phyloP scores from a whole-genome alignment of 1,140 invertebrate genomes.

The Schlechtendalia chinensis region DNA sequence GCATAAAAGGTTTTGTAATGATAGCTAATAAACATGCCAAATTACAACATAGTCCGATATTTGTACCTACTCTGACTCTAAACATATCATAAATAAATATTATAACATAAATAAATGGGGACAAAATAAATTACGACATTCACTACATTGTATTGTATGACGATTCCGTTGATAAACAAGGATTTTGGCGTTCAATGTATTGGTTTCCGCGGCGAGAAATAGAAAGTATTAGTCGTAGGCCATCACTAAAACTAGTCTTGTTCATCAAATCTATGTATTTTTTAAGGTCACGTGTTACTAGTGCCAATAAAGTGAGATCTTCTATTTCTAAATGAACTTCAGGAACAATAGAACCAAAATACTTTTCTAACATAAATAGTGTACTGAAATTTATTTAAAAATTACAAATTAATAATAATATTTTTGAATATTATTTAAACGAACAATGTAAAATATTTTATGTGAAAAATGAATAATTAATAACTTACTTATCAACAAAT shows the following conservation, averaged over 20 bases:
- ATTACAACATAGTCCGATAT: constrained; percentile 84
- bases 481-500: constrained; percentile 82
- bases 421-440: too few relatives aligned
- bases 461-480: not conserved
- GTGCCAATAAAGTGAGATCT: constrained; percentile 75
- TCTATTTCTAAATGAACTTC: constrained; percentile 66
- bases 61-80: constrained; percentile 75
- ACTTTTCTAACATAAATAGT: constrained; percentile 83
- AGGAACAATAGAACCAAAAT: constrained; percentile 77
- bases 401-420: not conserved
- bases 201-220: constrained; percentile 94
- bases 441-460: not conserved
- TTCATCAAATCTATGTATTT: constrained; percentile 81
- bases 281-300: constrained; percentile 78
- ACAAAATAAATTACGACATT: constrained; percentile 53
- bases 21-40: constrained; percentile 78
- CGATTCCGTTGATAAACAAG: constrained; percentile 87
- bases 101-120: not conserved
- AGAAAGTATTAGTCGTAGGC: constrained; percentile 77
- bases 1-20: constrained; percentile 90
- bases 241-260: constrained; percentile 80
- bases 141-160: too few relatives aligned
- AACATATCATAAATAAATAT: constrained; percentile 52
- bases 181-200: constrained; percentile 90
- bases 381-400: constrained; percentile 61